Base-by-base conservation (phyloP, 2,113 vertebrate species). In the Oryzias melastigma region DNA sequence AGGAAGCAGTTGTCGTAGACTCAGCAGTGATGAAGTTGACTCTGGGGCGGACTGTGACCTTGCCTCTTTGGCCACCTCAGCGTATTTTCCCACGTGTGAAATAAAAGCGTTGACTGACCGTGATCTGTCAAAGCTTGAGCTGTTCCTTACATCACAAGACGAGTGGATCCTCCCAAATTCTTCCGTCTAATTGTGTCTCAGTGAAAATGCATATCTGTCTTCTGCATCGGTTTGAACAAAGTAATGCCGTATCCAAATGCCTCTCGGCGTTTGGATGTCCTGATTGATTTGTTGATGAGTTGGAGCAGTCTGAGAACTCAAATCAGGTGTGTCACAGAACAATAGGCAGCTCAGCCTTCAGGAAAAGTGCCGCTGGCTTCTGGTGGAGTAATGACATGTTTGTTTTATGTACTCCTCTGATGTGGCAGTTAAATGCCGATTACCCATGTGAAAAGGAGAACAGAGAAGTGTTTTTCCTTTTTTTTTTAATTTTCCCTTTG, bases 1-100 rank as follows among this genome's bases (percentile, higher is more conserved):
- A 95, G 95, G 95, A 97, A 95, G 91, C 92, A 85, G 89, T 88
- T 91, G 93, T 88, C 90, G 91, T 95, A 93, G 92, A 95, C 93
- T 96, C 94, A 94, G 95, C 95, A 95, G 87, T 72, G 86, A 80
- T 90, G 85, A 92, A 92, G 80, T 82, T 82, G 78, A 87, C 91
- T 93, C 87, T 81, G 90, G 82, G 90, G 92, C 92, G 88, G 85
- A 90, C 92, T 85, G 62, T 82, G 87, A 83, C 87, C 91, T 89
- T 84, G 61, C 65, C 85, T 92, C 90, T 93, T 86, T 94, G 90
- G 78, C 87, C 84, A 78, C 70, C 87, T 89, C 89, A 93, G 93
- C 94, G 88, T 63, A 82, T 89, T 85, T 56, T 0, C 16, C 15
- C 56, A 58, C 59, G 56, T 44, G 17, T 46, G 46, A 41, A 56